A percentile compares a stretch with the other conserved stretches of the same genome.
These are phyloP conservation scores for Dinoponera quadriceps DNA, from an alignment of 1,140 invertebrate species.

Conservation along the genomic window DNA sequence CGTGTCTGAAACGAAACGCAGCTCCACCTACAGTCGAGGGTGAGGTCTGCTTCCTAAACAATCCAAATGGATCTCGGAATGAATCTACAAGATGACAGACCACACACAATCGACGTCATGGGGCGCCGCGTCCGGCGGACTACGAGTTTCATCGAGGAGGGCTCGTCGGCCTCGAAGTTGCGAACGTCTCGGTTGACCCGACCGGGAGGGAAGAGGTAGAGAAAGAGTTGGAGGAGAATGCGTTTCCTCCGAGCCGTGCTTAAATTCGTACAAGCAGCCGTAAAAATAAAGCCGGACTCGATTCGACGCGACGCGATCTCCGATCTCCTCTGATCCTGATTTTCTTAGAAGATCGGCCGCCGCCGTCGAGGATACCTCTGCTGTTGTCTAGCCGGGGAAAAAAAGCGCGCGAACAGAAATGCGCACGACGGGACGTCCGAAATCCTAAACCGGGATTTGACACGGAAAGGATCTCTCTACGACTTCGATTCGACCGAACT, in stretches of 20 bases:
- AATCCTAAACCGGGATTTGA: conserved; percentile 43
- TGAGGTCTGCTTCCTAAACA: conserved; percentile 69
- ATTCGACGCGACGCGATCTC: conserved; percentile 33
- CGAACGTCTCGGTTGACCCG: conserved; percentile 36
- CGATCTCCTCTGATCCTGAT: conserved; percentile 43
- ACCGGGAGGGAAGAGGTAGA: background rate
- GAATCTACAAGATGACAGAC: conserved; percentile 70
- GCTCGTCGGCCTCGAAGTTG: conserved; percentile 45
- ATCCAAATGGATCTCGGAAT: conserved; percentile 68
- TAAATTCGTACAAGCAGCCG: conserved; percentile 44
- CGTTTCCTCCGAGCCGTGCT: conserved; percentile 11
- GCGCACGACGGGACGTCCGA: conserved; percentile 39
- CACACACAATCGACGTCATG: conserved; percentile 72
- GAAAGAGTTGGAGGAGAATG: background rate
- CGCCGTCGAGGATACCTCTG: background rate
- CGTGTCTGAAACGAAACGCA: conserved; percentile 53
- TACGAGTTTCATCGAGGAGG: conserved; percentile 46
- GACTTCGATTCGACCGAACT: conserved; percentile 25
- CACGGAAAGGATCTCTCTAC: conserved; percentile 46
- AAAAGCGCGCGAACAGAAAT: conserved; percentile 47
- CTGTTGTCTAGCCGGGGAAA: conserved; percentile 26
- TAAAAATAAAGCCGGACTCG: conserved; percentile 60
- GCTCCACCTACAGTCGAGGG: conserved; percentile 2
- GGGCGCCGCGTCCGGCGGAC: conserved; percentile 41
- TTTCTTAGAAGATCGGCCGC: conserved; percentile 55